Evolutionary conservation across 1,140 invertebrate species (phyloP), one percentile per base, ranked within the genome.

Genomic region (Sarcophaga bullata): DNA sequence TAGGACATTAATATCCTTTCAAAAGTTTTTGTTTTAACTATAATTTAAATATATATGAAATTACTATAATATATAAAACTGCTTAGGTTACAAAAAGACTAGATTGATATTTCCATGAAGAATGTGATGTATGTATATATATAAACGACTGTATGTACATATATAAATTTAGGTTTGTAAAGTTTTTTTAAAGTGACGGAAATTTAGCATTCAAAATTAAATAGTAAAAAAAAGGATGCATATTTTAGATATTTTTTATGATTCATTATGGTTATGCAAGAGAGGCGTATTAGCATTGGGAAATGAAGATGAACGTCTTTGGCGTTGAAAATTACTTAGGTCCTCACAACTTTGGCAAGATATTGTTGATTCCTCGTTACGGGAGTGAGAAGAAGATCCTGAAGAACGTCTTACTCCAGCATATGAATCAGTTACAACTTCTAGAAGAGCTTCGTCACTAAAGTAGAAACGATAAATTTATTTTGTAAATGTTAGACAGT

Each of bases 391-490:
- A 10, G 89, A 90, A 62, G 84, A 85, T 8, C 86, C 89, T 6
- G 90, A 91, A 1, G 91, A 86, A 13, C 89, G 89, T 0, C 90
- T 85, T 7, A 91, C 85, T 3, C 90, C 91, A 3, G 87, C 89
- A 48, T 88, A 88, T 3, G 86, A 86, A 62, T 92, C 91, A 11
- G 85, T 82, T 49, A 90, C 91, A 80, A 92, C 92, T 87, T 93
- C 93, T 85, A 93, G 90, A 13, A 93, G 87, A 80, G 92, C 92
- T 86, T 93, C 92, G 83, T 92, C 92, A 87, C 92, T 92, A 73
- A 87, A 90, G 13, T 37, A 75, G 50, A 54, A 75, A 73, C 68
- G 13, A 52, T 81, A 11, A 81, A n/a, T 58, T 58, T 73, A 25
- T 13, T 58, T 80, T 80, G 1, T 73, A 25, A 83, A 52, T 0